Percentiles rank a stretch among this genome's conserved stretches.
These are phyloP conservation scores for Pogonus chalceus DNA, from an alignment of 1,140 invertebrate species.

Conservation along the genomic window DNA sequence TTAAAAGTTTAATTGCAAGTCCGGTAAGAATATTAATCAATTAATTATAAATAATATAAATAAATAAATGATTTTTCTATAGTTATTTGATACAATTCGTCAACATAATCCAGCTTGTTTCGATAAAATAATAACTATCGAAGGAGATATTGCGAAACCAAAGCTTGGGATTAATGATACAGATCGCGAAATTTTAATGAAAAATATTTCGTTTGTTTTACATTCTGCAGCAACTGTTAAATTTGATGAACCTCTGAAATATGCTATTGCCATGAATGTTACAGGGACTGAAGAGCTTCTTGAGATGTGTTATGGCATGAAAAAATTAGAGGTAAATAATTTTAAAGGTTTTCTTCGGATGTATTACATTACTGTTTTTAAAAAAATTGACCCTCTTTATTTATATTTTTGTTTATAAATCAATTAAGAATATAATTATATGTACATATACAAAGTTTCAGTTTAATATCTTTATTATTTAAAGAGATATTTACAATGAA, in stretches of 20 bases:
- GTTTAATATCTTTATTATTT: neutral
- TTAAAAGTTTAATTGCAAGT: too few relatives aligned
- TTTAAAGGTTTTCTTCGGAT: neutral
- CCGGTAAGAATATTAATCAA: too few relatives aligned
- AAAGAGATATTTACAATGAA: neutral
- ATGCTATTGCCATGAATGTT: slow-evolving; percentile 57
- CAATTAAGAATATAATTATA: too few relatives aligned
- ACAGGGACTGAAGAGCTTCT: slow-evolving; percentile 50
- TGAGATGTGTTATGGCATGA: slow-evolving; percentile 50
- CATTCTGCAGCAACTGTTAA: slow-evolving; percentile 80
- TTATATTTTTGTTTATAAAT: too few relatives aligned
- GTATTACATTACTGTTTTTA: too few relatives aligned
- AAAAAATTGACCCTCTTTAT: too few relatives aligned
- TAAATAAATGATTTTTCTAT: too few relatives aligned
- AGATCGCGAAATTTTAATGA: slow-evolving; percentile 41
- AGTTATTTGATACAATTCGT: slow-evolving; percentile 41
- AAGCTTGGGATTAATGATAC: slow-evolving; percentile 44
- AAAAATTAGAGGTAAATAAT: slow-evolving; percentile 40
- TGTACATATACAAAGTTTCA: too few relatives aligned
- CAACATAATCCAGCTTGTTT: slow-evolving; percentile 37
- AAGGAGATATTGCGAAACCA: slow-evolving; percentile 34
- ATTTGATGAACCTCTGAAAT: slow-evolving; percentile 53
- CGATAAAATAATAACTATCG: slow-evolving; percentile 47
- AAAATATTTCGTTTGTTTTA: slow-evolving; percentile 66
- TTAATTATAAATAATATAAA: too few relatives aligned